phyloP scores from a whole-genome alignment of 1,140 invertebrate genomes.

The Ceratina australensis region DNA sequence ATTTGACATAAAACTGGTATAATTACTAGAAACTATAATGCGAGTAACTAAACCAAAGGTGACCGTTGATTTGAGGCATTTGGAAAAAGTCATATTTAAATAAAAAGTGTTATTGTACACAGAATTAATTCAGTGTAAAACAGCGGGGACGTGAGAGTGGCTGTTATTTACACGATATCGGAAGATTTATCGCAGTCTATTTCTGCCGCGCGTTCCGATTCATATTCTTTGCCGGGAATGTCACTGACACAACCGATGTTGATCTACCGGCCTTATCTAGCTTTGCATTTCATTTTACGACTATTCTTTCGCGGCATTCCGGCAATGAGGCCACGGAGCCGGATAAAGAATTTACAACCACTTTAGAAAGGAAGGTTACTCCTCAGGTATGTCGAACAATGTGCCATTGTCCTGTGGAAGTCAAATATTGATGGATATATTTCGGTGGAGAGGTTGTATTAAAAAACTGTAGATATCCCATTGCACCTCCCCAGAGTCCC shows the following conservation, averaged over 20 bases:
- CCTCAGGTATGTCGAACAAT: not conserved
- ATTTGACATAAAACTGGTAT: too few species aligned
- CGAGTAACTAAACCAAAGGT: too few species aligned
- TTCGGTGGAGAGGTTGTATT: not conserved
- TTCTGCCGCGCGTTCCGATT: too few species aligned
- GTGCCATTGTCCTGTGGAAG: not conserved
- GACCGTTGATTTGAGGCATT: too few species aligned
- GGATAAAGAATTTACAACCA: conserved; percentile 10
- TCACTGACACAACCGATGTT: not conserved
- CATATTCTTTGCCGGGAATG: too few species aligned
- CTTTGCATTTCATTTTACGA: conserved; percentile 27
- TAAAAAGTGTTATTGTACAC: too few species aligned
- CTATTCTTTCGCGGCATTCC: not conserved
- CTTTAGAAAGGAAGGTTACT: conserved; percentile 14
- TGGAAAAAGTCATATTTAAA: too few species aligned
- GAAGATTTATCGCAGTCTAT: too few species aligned
- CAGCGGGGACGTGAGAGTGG: too few species aligned
- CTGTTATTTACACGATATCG: too few species aligned
- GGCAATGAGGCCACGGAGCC: not conserved
- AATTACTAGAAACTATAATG: too few species aligned
- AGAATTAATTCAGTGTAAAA: too few species aligned
- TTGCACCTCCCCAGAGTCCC: not conserved
- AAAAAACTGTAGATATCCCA: not conserved
- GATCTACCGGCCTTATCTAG: conserved; percentile 13
- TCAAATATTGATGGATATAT: conserved; percentile 10